Percentiles rank a stretch among this genome's conserved stretches.
These are phyloP conservation scores for Pseudomyrmex flavicornis DNA, from an alignment of 1,140 invertebrate species.

Conservation along the genomic window DNA sequence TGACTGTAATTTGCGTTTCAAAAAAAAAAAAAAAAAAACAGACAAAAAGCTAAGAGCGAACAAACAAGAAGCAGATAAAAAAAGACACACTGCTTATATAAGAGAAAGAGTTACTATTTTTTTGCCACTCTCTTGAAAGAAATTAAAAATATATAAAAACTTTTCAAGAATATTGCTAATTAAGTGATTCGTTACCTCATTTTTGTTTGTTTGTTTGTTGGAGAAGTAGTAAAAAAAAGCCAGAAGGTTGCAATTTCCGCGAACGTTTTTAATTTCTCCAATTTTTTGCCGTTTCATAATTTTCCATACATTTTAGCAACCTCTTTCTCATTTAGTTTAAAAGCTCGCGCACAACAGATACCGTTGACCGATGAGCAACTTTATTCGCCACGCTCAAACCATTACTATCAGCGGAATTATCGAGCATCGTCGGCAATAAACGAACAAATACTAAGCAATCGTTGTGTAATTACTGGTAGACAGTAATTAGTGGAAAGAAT, in stretches of 20 bases:
- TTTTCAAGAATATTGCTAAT: neutral
- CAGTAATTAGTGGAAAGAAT: constrained; percentile 16
- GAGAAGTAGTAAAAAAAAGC: neutral
- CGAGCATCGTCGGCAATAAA: neutral
- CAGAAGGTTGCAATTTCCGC: constrained; percentile 5
- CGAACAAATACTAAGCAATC: constrained; percentile 20
- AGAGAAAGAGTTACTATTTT: no score
- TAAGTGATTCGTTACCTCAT: neutral
- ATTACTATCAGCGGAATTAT: constrained; percentile 25
- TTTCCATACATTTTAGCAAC: neutral
- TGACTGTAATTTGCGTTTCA: no score
- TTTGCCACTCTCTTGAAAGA: neutral
- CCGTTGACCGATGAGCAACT: neutral
- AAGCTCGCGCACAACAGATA: neutral
- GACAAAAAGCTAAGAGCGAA: no score
- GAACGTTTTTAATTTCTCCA: neutral
- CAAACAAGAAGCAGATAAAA: neutral
- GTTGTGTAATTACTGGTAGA: neutral
- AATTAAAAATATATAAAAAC: neutral
- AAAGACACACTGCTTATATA: neutral
- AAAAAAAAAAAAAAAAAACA: no score
- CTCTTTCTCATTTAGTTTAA: neutral
- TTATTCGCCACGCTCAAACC: neutral
- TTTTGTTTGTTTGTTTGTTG: neutral
- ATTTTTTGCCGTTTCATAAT: constrained; percentile 5